These are phyloP conservation scores for Cerceris ruficornis DNA, from an alignment of 2,888 invertebrate genomes.

Conservation along the genomic window DNA sequence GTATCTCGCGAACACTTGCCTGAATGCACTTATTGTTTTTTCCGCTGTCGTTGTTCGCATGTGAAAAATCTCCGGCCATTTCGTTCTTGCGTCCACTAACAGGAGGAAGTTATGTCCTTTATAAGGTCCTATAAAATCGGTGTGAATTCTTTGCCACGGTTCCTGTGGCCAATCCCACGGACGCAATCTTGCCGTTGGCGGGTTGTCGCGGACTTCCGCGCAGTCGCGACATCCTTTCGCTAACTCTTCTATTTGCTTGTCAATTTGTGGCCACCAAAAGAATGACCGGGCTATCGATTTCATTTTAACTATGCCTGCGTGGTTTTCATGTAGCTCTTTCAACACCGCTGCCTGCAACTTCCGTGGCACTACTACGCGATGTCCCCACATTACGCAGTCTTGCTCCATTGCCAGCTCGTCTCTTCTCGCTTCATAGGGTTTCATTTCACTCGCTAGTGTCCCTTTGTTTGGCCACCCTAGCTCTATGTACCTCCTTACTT, in stretches of 20 bases:
- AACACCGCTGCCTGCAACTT: too few species aligned
- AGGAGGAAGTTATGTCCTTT: too few species aligned
- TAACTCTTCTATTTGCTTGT: slow-evolving; percentile 20
- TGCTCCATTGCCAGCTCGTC: too few species aligned
- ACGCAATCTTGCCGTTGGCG: slow-evolving; percentile 36
- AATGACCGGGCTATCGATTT: slow-evolving; percentile 50
- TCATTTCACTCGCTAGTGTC: slow-evolving; percentile 23
- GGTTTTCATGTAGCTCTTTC: too few species aligned
- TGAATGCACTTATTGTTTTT: slow-evolving; percentile 15
- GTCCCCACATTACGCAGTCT: too few species aligned
- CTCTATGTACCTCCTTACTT: too few species aligned
- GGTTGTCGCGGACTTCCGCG: slow-evolving; percentile 33
- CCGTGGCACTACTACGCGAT: too few species aligned
- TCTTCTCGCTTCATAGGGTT: too few species aligned
- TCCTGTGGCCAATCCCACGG: slow-evolving; percentile 48
- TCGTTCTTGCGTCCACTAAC: too few species aligned
- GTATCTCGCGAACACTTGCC: slow-evolving; percentile 17
- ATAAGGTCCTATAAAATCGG: too few species aligned
- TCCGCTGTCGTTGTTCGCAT: slow-evolving; percentile 34
- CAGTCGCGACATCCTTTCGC: slow-evolving; percentile 36
- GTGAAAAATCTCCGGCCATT: slow-evolving; percentile 60
- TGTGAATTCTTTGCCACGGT: slow-evolving; percentile 41
- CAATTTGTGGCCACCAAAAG: slow-evolving; percentile 48
- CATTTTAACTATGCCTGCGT: too few species aligned
- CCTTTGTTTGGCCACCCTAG: too few species aligned